Evolutionary conservation across 2,797 vertebrate species (phyloP).

Genomic region (Stomatorhinus walkeri): DNA sequence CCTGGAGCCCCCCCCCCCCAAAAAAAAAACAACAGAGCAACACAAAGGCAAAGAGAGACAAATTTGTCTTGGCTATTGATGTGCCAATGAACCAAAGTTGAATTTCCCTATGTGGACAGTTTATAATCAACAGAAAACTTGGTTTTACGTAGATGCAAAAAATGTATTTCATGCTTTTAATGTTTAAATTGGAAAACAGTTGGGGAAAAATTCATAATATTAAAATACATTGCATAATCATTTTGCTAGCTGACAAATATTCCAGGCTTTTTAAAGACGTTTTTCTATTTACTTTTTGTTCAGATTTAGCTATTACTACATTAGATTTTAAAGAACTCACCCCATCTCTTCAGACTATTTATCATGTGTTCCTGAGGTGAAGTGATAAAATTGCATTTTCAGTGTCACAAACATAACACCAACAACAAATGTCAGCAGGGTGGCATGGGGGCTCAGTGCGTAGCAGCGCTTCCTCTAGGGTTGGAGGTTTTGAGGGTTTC

Average conservation of each 20-base stretch:
- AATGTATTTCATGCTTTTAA: neutral
- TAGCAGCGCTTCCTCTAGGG: neutral
- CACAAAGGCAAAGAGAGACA: neutral
- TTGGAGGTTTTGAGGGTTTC: neutral
- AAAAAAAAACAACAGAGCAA: neutral
- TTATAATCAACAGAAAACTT: neutral
- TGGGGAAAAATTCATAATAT: neutral
- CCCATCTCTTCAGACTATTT: neutral
- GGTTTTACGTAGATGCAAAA: neutral
- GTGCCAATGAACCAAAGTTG: neutral
- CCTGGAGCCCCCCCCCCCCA: slow-evolving; percentile 34
- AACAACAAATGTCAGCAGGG: neutral
- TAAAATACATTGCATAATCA: neutral
- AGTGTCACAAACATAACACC: neutral
- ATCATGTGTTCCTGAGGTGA: neutral
- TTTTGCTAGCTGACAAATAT: neutral
- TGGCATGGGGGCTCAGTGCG: neutral
- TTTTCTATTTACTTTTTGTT: neutral
- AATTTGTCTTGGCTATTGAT: neutral
- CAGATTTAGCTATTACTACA: neutral
- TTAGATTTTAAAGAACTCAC: neutral
- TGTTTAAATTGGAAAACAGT: neutral
- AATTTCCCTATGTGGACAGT: neutral
- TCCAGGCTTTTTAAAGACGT: neutral
- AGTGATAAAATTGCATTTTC: neutral